phyloP scores from a whole-genome alignment of 2,888 invertebrate genomes.

The Horisme vitalbata region DNA sequence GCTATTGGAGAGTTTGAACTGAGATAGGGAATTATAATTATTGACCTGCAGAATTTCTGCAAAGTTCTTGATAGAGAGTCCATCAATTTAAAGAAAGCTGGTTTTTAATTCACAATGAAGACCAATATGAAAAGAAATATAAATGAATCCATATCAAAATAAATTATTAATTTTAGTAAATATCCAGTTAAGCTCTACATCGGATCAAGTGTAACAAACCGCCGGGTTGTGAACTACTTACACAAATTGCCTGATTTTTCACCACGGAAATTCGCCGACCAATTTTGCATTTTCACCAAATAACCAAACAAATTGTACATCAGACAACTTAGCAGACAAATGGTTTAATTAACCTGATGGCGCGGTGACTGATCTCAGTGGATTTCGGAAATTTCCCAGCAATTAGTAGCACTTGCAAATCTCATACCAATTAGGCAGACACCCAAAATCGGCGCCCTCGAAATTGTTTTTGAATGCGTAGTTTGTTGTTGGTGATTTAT shows the following conservation, averaged over 20 bases:
- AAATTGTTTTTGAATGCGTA: conserved; percentile 78
- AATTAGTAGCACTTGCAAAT: conserved; percentile 82
- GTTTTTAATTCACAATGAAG: too few species aligned
- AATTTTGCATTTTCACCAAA: conserved; percentile 45
- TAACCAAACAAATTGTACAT: conserved; percentile 48
- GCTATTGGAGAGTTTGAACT: too few species aligned
- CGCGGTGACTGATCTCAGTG: conserved; percentile 75
- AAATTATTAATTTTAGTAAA: background rate
- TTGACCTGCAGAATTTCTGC: too few species aligned
- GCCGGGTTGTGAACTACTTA: conserved; percentile 9
- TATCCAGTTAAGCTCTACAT: background rate
- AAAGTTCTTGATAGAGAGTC: too few species aligned
- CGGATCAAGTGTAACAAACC: background rate
- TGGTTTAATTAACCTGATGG: conserved; percentile 82
- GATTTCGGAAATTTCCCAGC: conserved; percentile 72
- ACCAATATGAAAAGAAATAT: too few species aligned
- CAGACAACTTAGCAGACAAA: conserved; percentile 73
- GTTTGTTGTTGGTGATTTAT: conserved; percentile 74
- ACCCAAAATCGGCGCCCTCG: conserved; percentile 76
- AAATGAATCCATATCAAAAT: too few species aligned
- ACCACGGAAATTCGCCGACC: conserved; percentile 1
- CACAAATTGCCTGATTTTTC: conserved; percentile 25
- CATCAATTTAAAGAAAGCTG: too few species aligned
- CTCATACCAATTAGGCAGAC: conserved; percentile 81
- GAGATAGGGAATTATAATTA: too few species aligned